Evolutionary conservation across 2,888 invertebrate genomes (phyloP).

Genomic region (Drosophila tripunctata): DNA sequence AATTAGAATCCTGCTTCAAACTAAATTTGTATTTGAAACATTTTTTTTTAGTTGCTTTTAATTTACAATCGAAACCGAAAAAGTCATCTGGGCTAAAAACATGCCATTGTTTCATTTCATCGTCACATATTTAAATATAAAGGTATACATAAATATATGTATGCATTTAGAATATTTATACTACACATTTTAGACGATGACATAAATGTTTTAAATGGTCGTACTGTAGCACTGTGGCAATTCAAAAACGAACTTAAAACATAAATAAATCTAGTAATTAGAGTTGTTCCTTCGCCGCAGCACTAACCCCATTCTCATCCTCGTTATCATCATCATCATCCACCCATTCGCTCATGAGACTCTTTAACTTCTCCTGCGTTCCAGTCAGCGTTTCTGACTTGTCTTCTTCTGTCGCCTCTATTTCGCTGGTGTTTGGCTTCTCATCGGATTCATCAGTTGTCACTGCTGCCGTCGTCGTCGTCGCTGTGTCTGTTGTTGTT

Average conservation of each 20-base stretch:
- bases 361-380: conserved; percentile 79
- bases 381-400: conserved; percentile 31
- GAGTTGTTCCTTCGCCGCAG: conserved; percentile 72
- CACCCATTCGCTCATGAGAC: conserved; percentile 83
- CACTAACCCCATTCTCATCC: conserved; percentile 74
- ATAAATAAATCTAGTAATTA: conserved; percentile 81
- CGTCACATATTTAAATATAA: conserved; percentile 7
- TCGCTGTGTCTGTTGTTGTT: not conserved
- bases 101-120: conserved; percentile 24
- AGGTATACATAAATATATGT: too few relatives aligned
- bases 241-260: conserved; percentile 67
- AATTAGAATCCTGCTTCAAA: conserved; percentile 17
- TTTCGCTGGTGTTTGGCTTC: conserved; percentile 8
- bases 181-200: conserved; percentile 6
- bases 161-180: conserved; percentile 12
- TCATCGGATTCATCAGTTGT: not conserved
- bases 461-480: not conserved
- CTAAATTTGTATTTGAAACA: conserved; percentile 23
- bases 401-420: conserved; percentile 24
- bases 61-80: conserved; percentile 76
- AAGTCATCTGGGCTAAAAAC: conserved; percentile 8
- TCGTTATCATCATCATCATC: conserved; percentile 82
- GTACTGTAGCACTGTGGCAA: conserved; percentile 29
- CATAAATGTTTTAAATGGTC: conserved; percentile 2
- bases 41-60: too few relatives aligned